A percentile compares a stretch with the other conserved stretches of the same genome.
phyloP scores from a whole-genome alignment of 2,113 vertebrate genomes.

The Seriola dumerili region DNA sequence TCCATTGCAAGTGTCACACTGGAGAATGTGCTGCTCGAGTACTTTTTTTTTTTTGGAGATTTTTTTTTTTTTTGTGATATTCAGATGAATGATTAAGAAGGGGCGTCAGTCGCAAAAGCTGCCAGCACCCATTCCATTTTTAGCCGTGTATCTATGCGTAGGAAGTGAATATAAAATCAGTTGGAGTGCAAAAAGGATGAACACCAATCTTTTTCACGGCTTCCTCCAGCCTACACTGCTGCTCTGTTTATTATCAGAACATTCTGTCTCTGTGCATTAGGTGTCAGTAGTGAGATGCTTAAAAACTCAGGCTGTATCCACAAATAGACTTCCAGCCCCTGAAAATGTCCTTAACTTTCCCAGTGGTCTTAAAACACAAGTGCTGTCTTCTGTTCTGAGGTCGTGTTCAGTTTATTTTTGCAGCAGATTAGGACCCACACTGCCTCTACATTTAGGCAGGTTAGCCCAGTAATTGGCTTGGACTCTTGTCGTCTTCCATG shows the following conservation, averaged over 20 bases:
- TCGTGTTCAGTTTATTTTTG: background rate
- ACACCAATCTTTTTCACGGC: slow-evolving; percentile 32
- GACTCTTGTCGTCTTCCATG: slow-evolving; percentile 56
- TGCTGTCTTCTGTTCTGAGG: background rate
- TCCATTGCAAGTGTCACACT: slow-evolving; percentile 36
- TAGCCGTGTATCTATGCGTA: slow-evolving; percentile 36
- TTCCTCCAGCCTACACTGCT: slow-evolving; percentile 15
- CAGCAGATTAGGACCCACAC: background rate
- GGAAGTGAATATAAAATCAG: slow-evolving; percentile 57
- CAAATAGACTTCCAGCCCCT: slow-evolving; percentile 20
- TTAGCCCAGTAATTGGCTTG: slow-evolving; percentile 55
- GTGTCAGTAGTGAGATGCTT: slow-evolving; percentile 76
- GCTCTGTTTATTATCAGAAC: slow-evolving; percentile 19
- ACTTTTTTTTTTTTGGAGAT: slow-evolving; percentile 19
- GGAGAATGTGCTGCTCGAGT: slow-evolving; percentile 20
- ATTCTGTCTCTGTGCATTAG: slow-evolving; percentile 70
- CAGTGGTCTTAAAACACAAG: slow-evolving; percentile 13
- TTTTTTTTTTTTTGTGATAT: background rate
- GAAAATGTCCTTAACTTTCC: slow-evolving; percentile 22
- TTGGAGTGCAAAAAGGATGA: slow-evolving; percentile 29
- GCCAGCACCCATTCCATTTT: slow-evolving; percentile 54
- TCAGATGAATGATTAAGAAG: slow-evolving; percentile 47
- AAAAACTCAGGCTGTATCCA: slow-evolving; percentile 12
- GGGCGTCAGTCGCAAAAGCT: slow-evolving; percentile 19
- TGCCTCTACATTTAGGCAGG: slow-evolving; percentile 2